Evolutionary conservation across 2,797 vertebrate species (phyloP).

Genomic region (Sylvia borin): DNA sequence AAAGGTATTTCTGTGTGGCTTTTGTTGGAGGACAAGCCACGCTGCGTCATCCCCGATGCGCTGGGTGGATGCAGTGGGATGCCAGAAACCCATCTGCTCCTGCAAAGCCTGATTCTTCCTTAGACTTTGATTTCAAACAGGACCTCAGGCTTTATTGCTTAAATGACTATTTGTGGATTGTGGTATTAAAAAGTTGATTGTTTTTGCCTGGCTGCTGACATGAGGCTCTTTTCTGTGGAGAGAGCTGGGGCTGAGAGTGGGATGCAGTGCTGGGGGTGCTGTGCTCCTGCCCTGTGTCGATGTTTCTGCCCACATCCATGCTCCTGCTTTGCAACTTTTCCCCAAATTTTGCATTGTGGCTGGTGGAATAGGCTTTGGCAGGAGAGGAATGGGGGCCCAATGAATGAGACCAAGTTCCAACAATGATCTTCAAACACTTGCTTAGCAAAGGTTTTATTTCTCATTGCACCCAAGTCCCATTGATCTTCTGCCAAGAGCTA

Average conservation of each 20-base stretch:
- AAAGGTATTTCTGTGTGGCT: not conserved
- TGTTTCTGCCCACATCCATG: not conserved
- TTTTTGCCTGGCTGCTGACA: not conserved
- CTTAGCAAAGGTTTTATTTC: not conserved
- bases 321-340: not conserved
- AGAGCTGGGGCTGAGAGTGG: not conserved
- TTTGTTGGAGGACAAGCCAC: not conserved
- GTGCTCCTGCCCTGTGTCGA: not conserved
- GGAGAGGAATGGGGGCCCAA: fast-evolving
- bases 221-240: not conserved
- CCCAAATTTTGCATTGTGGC: not conserved
- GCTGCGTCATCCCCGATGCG: fast-evolving
- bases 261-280: not conserved
- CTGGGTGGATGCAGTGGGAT: not conserved
- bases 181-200: not conserved
- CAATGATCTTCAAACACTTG: not conserved
- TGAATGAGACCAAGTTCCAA: not conserved
- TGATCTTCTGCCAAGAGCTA: not conserved
- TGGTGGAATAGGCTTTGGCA: not conserved
- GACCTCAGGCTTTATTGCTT: not conserved
- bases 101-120: not conserved
- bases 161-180: not conserved
- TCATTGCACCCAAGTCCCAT: fast-evolving
- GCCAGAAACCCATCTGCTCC: slow-evolving; percentile 10
- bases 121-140: not conserved